Evolutionary conservation across 2,113 vertebrate genomes (phyloP), one percentile per base, ranked within the genome.

Genomic region (Epinephelus cyanopodus): DNA sequence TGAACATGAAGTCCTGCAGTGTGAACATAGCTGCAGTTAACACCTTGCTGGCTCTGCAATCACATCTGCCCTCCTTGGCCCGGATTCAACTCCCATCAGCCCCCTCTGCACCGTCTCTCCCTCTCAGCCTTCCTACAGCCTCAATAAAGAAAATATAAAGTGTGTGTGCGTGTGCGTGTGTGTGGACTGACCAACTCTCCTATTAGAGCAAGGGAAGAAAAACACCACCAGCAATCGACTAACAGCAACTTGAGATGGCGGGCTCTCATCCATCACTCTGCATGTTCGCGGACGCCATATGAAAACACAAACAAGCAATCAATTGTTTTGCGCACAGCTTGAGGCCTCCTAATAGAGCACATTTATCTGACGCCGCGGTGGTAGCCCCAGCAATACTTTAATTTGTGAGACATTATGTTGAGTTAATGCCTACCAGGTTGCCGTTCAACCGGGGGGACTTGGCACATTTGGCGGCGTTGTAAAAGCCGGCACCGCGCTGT

Each of bases 391-490:
- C 92, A 91, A 92, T 94, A 90, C 90, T 92, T 94, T 93, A 92
- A 94, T 94, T 94, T 93, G 92, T 82, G 89, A 93, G 92, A 92
- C 92, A 95, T 93, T 92, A 94, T 87, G 92, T 94, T 92, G 94
- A 95, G 90, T 94, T 94, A 94, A 94, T 92, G 92, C 91, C 92
- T 92, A 93, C 91, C 92, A 92, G 89, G 89, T 87, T 88, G 92
- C 90, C 60, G 66, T 85, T 87, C 79, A 90, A 92, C 91, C 79
- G 52, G 88, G 86, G 90, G 92, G 90, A 88, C 82, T 84, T 81
- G 86, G 88, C 87, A 86, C 89, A 85, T 88, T 90, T 74, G 80
- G 82, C 88, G 45, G 72, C 33, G 27, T 42, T 61, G 87, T 71
- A 73, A 83, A 74, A 77, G 53, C 69, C 58, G 18, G 63, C 57